Evolutionary conservation across 2,888 invertebrate genomes (phyloP).

Genomic region (Drosophila kambysellisi): DNA sequence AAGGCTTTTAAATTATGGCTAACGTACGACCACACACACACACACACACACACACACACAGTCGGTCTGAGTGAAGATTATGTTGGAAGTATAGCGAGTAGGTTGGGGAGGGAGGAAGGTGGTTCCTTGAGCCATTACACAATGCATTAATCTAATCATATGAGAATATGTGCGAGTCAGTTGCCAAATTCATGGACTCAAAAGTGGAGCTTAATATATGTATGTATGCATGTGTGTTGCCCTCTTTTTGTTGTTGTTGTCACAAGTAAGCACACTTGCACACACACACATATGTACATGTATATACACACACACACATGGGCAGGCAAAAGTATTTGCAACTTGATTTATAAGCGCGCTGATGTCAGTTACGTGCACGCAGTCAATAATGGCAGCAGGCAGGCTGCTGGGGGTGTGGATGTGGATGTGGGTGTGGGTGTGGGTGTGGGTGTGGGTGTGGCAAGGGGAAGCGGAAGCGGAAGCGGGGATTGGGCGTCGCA

Average conservation of each 20-base stretch:
- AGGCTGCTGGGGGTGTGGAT: not conserved
- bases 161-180: conserved; percentile 50
- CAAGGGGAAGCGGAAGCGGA: not conserved
- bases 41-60: conserved; percentile 5
- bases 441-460: not conserved
- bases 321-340: conserved; percentile 65
- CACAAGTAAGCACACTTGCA: conserved; percentile 8
- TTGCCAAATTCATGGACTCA: conserved; percentile 65
- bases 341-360: conserved; percentile 76
- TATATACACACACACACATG: conserved; percentile 17
- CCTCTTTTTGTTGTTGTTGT: conserved; percentile 18
- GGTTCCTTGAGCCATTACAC: conserved; percentile 66
- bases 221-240: conserved; percentile 19
- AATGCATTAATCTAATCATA: conserved; percentile 78
- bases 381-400: conserved; percentile 68
- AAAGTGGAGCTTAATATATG: conserved; percentile 38
- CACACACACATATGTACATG: conserved; percentile 4
- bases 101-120: not conserved
- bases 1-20: conserved; percentile 53
- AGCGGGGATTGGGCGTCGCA: not conserved
- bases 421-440: not conserved
- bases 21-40: conserved; percentile 20
- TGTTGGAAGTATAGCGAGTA: not conserved
- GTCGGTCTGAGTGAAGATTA: conserved; percentile 5
- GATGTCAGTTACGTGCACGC: conserved; percentile 79